Base-by-base conservation (phyloP, 2,113 vertebrate genomes). In the Salvelinus alpinus region DNA sequence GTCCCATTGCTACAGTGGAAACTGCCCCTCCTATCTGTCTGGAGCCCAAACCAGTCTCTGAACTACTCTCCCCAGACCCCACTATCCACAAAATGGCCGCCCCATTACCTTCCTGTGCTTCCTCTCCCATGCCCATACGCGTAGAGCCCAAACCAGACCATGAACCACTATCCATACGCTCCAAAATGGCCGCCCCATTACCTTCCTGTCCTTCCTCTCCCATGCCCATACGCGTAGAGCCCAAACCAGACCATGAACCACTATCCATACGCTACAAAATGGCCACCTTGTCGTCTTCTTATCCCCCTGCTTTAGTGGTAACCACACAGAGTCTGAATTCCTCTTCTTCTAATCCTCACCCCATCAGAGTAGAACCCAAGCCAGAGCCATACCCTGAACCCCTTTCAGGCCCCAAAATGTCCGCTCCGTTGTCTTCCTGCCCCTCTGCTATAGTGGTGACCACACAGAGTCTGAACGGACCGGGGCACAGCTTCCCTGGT, bases 391-490 rank as follows among this genome's bases (percentile, higher is more conserved):
- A 4, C 51, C 51, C 4, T 18, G 51, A 18, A 54, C 11, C 18
- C 5, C n/a, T 68, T 31, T 64, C 29, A 62, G 77, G 24, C 34
- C 44, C 76, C 5, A 78, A 74, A 4, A 48, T 65, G 4, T 73
- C 88, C 80, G 80, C 79, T 47, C 86, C 88, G 0, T 84, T 89
- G 0, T 85, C 87, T 64, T 73, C 80, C 5, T 51, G 64, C 14
- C 18, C 72, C 79, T 2, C 7, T 70, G 84, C 84, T 0, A 78
- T 91, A 22, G 90, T 94, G 72, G 90, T 93, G 66, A 94, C 92
- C 1, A 92, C 91, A n/a, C 89, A 92, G 78, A 94, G 85, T 76
- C 68, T 89, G 24, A 91, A 90, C 25, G 88, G 82, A 60, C 88
- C 85, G 7, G 79, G 65, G 24, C 62, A 87, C 51, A 31, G 81